These are phyloP conservation scores for Rhopalosiphum maidis DNA, from an alignment of 1,140 invertebrate species.

Conservation along the genomic window DNA sequence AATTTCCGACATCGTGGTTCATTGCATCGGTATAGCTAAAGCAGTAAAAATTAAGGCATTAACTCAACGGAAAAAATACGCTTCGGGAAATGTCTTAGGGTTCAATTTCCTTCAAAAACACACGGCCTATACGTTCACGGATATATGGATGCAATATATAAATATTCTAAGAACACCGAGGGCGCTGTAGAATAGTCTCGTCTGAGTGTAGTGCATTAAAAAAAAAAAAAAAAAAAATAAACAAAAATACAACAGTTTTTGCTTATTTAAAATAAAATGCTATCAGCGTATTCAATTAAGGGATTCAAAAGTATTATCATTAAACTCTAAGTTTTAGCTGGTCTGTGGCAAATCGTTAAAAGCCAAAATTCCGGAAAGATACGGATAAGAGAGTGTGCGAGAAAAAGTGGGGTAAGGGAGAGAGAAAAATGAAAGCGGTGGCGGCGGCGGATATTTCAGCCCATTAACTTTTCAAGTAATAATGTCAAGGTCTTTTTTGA, in stretches of 20 bases:
- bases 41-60: slow-evolving; percentile 9
- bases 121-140: background rate
- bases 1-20: background rate
- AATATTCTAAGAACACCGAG: background rate
- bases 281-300: slow-evolving; percentile 35
- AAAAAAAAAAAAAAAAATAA: background rate
- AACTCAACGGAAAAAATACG: slow-evolving; percentile 12
- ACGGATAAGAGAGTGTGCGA: background rate
- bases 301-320: background rate
- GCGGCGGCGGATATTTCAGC: slow-evolving; percentile 42
- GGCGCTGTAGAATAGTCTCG: background rate
- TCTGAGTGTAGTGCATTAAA: background rate
- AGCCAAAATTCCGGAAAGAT: slow-evolving; percentile 35
- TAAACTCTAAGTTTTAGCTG: background rate
- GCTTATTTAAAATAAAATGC: background rate
- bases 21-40: background rate
- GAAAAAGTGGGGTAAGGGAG: background rate
- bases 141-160: background rate
- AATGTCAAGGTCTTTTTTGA: slow-evolving; percentile 50
- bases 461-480: slow-evolving; percentile 46
- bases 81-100: background rate
- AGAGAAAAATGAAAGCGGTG: background rate
- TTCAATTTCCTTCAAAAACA: background rate
- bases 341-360: slow-evolving; percentile 35
- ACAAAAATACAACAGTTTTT: background rate